phyloP scores from a whole-genome alignment of 1,140 invertebrate genomes.

The Aphelinus atriplicis region DNA sequence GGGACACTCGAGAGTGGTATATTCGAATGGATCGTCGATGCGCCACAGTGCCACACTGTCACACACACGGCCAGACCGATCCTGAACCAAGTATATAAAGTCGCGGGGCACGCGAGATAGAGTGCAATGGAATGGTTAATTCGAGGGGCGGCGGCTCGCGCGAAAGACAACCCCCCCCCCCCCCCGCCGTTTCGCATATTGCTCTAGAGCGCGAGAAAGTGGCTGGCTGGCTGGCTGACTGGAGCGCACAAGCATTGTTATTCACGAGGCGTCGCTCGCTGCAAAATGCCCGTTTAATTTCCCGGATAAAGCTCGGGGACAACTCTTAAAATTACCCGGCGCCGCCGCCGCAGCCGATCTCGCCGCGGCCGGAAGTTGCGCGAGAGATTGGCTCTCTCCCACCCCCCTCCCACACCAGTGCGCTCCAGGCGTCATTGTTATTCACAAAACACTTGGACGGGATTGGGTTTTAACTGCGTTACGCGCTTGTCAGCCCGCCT shows the following conservation, averaged over 20 bases:
- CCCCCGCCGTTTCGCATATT: too few species aligned
- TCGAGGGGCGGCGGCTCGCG: not conserved
- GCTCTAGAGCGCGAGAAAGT: too few species aligned
- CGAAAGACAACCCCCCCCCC: not conserved
- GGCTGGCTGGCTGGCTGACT: too few species aligned
- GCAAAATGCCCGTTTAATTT: conserved; percentile 55
- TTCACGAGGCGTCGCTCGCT: conserved; percentile 44
- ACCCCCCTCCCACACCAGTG: not conserved
- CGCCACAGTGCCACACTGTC: too few species aligned
- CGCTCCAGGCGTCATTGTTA: conserved; percentile 50
- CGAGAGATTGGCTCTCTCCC: not conserved
- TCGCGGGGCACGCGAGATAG: too few species aligned
- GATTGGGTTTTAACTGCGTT: conserved; percentile 54
- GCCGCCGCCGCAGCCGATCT: conserved; percentile 41
- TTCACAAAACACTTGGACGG: conserved; percentile 49
- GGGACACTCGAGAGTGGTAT: too few species aligned
- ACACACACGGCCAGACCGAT: too few species aligned
- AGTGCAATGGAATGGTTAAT: not conserved
- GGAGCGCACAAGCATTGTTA: conserved; percentile 47
- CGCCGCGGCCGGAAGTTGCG: not conserved
- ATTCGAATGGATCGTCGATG: too few species aligned
- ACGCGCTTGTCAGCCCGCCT: conserved; percentile 18
- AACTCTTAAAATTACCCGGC: conserved; percentile 49
- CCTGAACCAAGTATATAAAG: too few species aligned
- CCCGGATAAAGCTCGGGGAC: conserved; percentile 42